phyloP scores from a whole-genome alignment of 2,113 vertebrate species.

The Marmota monax region DNA sequence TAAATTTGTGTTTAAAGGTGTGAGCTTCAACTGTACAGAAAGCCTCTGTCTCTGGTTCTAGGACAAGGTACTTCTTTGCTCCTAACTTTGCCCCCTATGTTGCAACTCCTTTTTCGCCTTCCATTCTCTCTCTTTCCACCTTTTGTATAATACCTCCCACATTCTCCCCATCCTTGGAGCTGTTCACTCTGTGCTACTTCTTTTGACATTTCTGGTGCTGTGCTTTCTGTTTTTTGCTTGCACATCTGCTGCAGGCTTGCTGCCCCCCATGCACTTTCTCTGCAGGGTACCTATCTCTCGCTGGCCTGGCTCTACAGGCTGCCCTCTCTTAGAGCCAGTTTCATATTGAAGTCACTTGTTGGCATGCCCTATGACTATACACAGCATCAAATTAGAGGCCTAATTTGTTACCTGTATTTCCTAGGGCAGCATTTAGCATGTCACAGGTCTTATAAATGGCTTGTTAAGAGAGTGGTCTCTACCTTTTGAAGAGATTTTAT shows the following conservation, averaged over 20 bases:
- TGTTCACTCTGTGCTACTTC: not conserved
- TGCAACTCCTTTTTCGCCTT: not conserved
- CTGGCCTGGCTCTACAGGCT: not conserved
- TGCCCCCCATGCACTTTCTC: not conserved
- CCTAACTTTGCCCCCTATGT: not conserved
- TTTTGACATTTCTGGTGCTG: not conserved
- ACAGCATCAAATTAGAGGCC: not conserved
- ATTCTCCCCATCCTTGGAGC: not conserved
- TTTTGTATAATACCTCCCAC: rapidly evolving
- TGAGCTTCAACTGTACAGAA: not conserved
- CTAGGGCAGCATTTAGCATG: not conserved
- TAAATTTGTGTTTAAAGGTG: not conserved
- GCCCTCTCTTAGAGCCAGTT: not conserved
- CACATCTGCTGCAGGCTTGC: not conserved
- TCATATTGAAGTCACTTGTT: not conserved
- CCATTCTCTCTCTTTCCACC: not conserved
- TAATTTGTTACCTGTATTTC: not conserved
- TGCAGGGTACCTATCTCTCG: not conserved
- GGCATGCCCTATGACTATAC: not conserved
- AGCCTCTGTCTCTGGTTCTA: not conserved
- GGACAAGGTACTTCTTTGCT: not conserved
- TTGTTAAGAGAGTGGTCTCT: not conserved
- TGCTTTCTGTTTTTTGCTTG: not conserved
- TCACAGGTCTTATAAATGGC: not conserved
- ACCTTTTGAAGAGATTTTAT: not conserved